phyloP scores from a whole-genome alignment of 2,888 invertebrate genomes.

The Philaethria dido region DNA sequence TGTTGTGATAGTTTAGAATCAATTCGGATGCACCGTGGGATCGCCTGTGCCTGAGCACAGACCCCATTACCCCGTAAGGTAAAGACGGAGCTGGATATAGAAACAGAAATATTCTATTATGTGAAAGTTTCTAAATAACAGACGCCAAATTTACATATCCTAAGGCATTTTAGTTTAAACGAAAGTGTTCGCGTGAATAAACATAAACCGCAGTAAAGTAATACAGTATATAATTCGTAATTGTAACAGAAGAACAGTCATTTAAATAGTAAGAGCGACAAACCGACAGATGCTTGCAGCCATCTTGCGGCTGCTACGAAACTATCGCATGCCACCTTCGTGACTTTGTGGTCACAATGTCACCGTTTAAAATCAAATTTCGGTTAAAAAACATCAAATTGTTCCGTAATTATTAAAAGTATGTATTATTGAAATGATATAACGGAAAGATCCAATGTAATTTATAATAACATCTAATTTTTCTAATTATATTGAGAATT shows the following conservation, averaged over 20 bases:
- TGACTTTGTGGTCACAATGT: constrained; percentile 77
- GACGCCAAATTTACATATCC: constrained; percentile 58
- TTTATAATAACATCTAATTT: constrained; percentile 22
- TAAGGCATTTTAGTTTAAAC: constrained; percentile 51
- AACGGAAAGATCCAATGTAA: constrained; percentile 26
- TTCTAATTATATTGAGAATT: constrained; percentile 7
- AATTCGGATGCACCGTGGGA: too few relatives aligned
- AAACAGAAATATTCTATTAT: too few relatives aligned
- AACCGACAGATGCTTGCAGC: constrained; percentile 81
- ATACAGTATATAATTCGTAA: constrained; percentile 62
- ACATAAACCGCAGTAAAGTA: constrained; percentile 71
- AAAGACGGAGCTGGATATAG: too few relatives aligned
- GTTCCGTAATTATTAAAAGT: constrained; percentile 23
- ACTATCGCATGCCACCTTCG: constrained; percentile 68
- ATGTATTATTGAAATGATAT: constrained; percentile 29
- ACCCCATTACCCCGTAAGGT: too few relatives aligned
- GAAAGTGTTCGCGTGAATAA: constrained; percentile 66
- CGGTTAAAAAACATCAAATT: constrained; percentile 53
- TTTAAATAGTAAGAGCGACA: constrained; percentile 77
- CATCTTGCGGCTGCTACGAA: constrained; percentile 68
- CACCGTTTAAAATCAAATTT: constrained; percentile 79
- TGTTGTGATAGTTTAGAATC: too few relatives aligned
- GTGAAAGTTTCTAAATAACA: neutral
- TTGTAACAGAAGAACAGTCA: constrained; percentile 72
- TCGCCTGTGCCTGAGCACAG: too few relatives aligned